phyloP scores from a whole-genome alignment of 1,140 invertebrate species.

The Lasaia peninsularis region DNA sequence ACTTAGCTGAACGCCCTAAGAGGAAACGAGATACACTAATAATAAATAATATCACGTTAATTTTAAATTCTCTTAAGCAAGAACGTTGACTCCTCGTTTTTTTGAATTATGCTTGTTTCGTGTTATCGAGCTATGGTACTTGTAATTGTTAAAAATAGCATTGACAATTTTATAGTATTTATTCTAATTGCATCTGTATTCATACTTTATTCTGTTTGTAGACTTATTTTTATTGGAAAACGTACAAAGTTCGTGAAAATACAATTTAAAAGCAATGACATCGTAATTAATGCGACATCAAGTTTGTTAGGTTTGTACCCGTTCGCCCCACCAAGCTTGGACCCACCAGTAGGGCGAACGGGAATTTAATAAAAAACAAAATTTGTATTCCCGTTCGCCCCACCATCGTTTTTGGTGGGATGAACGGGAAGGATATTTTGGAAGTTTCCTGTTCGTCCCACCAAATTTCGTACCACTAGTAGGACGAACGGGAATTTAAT shows the following conservation, averaged over 20 bases:
- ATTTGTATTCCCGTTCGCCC: too few relatives aligned
- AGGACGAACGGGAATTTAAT: too few relatives aligned
- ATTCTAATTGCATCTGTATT: not conserved
- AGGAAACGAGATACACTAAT: conserved; percentile 39
- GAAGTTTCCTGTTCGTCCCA: too few relatives aligned
- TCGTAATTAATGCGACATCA: not conserved
- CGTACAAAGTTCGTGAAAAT: too few relatives aligned
- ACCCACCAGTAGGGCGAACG: too few relatives aligned
- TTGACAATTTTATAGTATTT: conserved; percentile 23
- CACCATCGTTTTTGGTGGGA: too few relatives aligned
- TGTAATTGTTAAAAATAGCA: conserved; percentile 43
- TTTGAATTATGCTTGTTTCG: conserved; percentile 50
- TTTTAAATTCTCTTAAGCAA: conserved; percentile 71
- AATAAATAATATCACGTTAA: conserved; percentile 71
- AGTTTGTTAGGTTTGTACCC: too few relatives aligned
- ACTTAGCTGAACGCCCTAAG: conserved; percentile 28
- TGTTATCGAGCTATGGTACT: conserved; percentile 40
- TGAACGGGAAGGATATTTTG: too few relatives aligned
- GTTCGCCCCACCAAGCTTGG: too few relatives aligned
- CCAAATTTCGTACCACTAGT: too few relatives aligned
- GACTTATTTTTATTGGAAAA: too few relatives aligned
- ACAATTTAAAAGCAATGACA: not conserved
- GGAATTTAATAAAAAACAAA: too few relatives aligned
- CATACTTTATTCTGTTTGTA: not conserved
- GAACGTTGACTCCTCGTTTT: conserved; percentile 72